Conservation (phyloP, 1,140 invertebrate species). For the Heliothis subflexa region DNA sequence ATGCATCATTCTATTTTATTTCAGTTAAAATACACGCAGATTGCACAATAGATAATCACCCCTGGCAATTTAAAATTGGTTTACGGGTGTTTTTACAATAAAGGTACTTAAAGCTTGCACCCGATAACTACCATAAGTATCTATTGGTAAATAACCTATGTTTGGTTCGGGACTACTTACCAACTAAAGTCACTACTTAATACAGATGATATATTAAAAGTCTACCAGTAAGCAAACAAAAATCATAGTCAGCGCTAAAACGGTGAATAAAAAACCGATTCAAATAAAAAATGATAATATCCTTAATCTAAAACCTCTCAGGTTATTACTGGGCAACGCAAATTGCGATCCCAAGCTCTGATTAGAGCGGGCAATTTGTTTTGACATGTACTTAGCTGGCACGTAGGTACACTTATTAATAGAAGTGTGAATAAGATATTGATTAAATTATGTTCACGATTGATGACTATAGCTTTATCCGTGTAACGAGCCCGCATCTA, state of each 20-base stretch:
- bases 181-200: neutral
- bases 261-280: neutral
- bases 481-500: neutral
- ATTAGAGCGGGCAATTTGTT: slow-evolving; percentile 52
- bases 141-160: too few relatives aligned
- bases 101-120: too few relatives aligned
- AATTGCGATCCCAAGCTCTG: slow-evolving; percentile 46
- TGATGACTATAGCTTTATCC: slow-evolving; percentile 4
- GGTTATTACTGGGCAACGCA: slow-evolving; percentile 33
- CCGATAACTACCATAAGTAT: too few relatives aligned
- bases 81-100: too few relatives aligned
- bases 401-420: slow-evolving; percentile 6
- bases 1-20: too few relatives aligned
- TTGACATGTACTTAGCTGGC: slow-evolving; percentile 48
- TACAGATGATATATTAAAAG: too few relatives aligned
- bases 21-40: too few relatives aligned
- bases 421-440: slow-evolving; percentile 31
- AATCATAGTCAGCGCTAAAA: neutral
- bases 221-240: neutral
- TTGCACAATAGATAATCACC: too few relatives aligned
- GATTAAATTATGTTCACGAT: slow-evolving; percentile 17
- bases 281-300: slow-evolving; percentile 16
- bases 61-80: too few relatives aligned
- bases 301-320: slow-evolving; percentile 40
- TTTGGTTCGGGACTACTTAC: too few relatives aligned